phyloP scores from a whole-genome alignment of 2,888 invertebrate species.

The Drosophila tanythrix region DNA sequence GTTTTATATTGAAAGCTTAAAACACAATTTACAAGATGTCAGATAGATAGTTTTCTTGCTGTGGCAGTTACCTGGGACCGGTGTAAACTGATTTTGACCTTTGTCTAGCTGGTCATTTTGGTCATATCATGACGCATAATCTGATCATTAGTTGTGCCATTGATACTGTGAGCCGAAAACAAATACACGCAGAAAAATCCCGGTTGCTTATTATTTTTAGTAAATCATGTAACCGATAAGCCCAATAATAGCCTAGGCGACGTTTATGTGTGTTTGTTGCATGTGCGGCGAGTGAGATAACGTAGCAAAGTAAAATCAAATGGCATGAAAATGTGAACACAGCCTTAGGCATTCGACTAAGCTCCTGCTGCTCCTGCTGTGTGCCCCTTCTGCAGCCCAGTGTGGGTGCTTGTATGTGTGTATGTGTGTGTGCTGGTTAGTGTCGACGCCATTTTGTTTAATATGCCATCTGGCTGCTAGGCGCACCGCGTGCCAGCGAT shows the following conservation, averaged over 20 bases:
- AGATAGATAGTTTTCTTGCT: background rate
- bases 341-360: slow-evolving; percentile 53
- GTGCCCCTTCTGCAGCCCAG: background rate
- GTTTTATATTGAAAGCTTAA: no score
- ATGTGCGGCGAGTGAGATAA: slow-evolving; percentile 40
- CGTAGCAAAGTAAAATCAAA: slow-evolving; percentile 60
- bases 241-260: slow-evolving; percentile 43
- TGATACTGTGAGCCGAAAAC: slow-evolving; percentile 24
- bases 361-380: slow-evolving; percentile 25
- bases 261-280: slow-evolving; percentile 33
- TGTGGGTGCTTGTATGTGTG: background rate
- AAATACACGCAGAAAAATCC: slow-evolving; percentile 42
- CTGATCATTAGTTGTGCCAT: slow-evolving; percentile 50
- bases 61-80: slow-evolving; percentile 7
- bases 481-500: slow-evolving; percentile 58
- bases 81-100: slow-evolving; percentile 43
- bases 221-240: slow-evolving; percentile 70
- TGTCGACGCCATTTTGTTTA: slow-evolving; percentile 59
- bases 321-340: slow-evolving; percentile 62
- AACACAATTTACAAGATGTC: background rate
- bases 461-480: slow-evolving; percentile 56
- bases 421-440: slow-evolving; percentile 5
- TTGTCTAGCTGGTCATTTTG: slow-evolving; percentile 19
- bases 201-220: slow-evolving; percentile 64
- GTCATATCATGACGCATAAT: slow-evolving; percentile 41